phyloP scores from a whole-genome alignment of 2,113 vertebrate species.

The Neoarius graeffei region DNA sequence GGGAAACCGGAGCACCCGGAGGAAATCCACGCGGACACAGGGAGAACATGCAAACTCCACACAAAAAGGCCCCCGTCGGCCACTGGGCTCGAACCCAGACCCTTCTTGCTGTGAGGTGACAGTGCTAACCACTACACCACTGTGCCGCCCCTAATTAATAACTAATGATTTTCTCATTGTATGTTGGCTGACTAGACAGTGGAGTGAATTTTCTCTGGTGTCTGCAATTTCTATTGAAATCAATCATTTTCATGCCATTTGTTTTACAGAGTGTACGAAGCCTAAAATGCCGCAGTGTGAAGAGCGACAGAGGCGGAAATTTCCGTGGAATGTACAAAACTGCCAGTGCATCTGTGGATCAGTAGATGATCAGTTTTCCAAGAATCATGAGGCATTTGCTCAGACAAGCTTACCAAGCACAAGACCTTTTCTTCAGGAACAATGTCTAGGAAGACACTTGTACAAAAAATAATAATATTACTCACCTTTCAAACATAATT shows the following conservation, averaged over 20 bases:
- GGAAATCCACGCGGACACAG: no score
- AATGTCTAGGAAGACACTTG: slow-evolving; percentile 35
- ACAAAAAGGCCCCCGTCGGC: no score
- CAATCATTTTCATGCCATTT: slow-evolving; percentile 27
- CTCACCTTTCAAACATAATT: slow-evolving; percentile 56
- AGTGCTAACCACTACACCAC: no score
- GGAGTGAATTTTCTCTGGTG: no score
- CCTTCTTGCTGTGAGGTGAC: no score
- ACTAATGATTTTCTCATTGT: no score
- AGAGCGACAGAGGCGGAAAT: slow-evolving; percentile 15
- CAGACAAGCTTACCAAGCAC: slow-evolving; percentile 54
- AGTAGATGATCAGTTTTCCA: slow-evolving; percentile 42
- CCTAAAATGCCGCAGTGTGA: slow-evolving; percentile 57
- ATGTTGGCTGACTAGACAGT: not conserved
- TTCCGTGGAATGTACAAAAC: slow-evolving; percentile 36
- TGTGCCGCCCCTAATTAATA: no score
- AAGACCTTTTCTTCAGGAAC: slow-evolving; percentile 55
- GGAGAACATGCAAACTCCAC: no score
- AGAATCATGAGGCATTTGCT: slow-evolving; percentile 37
- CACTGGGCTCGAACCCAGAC: no score
- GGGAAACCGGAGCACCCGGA: no score
- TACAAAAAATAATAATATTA: slow-evolving; percentile 21
- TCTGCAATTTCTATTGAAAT: not conserved
- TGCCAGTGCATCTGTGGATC: slow-evolving; percentile 45
- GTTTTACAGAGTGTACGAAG: slow-evolving; percentile 73